These are phyloP conservation scores for Arctocebus calabarensis DNA, from an alignment of 2,797 vertebrate genomes.

Conservation along the genomic window DNA sequence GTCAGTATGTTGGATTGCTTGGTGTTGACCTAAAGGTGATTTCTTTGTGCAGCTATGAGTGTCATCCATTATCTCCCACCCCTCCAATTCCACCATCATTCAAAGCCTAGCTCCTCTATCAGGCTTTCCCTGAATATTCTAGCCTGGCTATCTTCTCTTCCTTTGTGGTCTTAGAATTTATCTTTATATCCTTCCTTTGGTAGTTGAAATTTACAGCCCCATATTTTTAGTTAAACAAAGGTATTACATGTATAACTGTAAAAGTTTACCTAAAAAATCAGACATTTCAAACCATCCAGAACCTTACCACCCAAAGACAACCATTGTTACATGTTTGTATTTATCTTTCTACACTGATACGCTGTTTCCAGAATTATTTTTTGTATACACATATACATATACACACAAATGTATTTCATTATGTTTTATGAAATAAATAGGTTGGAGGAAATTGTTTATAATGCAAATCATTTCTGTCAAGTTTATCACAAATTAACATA, in stretches of 20 bases:
- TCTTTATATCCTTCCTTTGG: not conserved
- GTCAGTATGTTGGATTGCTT: not conserved
- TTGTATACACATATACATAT: too few species aligned
- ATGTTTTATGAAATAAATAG: not conserved
- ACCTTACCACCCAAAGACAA: not conserved
- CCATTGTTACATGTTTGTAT: not conserved
- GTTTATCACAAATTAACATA: not conserved
- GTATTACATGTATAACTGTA: not conserved
- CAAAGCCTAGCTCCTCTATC: not conserved
- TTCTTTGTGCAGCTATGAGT: rapidly evolving
- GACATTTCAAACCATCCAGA: not conserved
- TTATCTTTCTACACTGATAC: not conserved
- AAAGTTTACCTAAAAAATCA: not conserved
- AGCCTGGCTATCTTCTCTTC: not conserved
- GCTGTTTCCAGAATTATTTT: not conserved
- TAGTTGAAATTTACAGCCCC: not conserved
- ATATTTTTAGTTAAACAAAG: not conserved
- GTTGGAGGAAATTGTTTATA: not conserved
- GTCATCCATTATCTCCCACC: not conserved
- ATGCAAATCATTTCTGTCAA: not conserved
- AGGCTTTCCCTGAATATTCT: not conserved
- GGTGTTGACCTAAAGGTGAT: not conserved
- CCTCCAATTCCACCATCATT: not conserved
- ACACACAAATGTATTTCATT: not conserved
- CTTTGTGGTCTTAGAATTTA: not conserved